Conservation (phyloP, 2,888 invertebrate genomes). For the Netelia fuscicornis region DNA sequence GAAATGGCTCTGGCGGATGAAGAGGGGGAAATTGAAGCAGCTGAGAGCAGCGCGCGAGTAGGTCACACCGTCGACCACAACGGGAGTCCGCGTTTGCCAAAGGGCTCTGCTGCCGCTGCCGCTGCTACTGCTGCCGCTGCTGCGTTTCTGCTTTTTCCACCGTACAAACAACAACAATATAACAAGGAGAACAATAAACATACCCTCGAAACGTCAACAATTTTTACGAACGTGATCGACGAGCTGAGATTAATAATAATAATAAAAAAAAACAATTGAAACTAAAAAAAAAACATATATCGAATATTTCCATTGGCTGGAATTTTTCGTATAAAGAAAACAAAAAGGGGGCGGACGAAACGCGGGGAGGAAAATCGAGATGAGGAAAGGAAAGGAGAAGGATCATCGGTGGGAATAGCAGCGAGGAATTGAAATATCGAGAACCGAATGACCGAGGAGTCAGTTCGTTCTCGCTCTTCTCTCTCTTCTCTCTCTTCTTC, state of each 20-base stretch:
- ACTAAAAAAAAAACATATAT: not conserved
- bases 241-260: not conserved
- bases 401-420: constrained; percentile 30
- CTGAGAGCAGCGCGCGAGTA: constrained; percentile 83
- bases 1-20: constrained; percentile 57
- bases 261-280: not conserved
- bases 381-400: constrained; percentile 46
- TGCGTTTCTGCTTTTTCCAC: constrained; percentile 48
- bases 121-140: constrained; percentile 52
- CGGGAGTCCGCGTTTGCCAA: constrained; percentile 80
- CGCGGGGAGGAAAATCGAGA: constrained; percentile 13
- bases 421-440: constrained; percentile 25
- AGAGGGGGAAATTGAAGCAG: constrained; percentile 80
- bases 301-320: not conserved
- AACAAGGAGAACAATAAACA: constrained; percentile 4
- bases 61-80: constrained; percentile 82
- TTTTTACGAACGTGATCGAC: not conserved
- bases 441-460: constrained; percentile 63
- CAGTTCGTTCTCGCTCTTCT: constrained; percentile 44
- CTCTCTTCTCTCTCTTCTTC: constrained; percentile 43
- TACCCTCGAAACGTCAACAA: not conserved
- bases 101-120: constrained; percentile 75
- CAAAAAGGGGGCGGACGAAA: not conserved
- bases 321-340: not conserved
- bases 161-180: constrained; percentile 10